Percentiles rank a stretch among this genome's conserved stretches.
phyloP scores from a whole-genome alignment of 2,797 vertebrate species.

The Hybognathus amarus region DNA sequence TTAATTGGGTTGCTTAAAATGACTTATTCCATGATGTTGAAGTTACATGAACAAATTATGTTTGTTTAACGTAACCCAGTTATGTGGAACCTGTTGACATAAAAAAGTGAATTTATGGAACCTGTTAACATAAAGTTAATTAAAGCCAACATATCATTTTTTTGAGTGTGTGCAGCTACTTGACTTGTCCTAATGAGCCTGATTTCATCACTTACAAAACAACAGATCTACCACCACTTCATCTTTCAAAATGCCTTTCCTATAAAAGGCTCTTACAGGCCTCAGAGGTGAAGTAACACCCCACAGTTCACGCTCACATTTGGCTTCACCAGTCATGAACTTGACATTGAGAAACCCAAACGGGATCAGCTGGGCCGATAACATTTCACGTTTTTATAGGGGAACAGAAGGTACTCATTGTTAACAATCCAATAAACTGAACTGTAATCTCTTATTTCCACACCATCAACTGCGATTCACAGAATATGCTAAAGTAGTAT shows the following conservation, averaged over 20 bases:
- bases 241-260: not conserved
- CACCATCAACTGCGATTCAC: not conserved
- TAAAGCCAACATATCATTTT: too few relatives aligned
- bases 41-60: too few relatives aligned
- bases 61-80: too few relatives aligned
- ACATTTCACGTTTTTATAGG: constrained; percentile 4
- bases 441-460: constrained; percentile 13
- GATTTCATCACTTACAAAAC: not conserved
- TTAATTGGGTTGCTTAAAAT: too few relatives aligned
- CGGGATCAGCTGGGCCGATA: not conserved
- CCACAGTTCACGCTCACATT: not conserved
- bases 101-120: too few relatives aligned
- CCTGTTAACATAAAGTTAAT: too few relatives aligned
- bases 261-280: not conserved
- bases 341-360: constrained; percentile 3
- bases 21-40: too few relatives aligned
- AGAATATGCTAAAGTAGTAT: not conserved
- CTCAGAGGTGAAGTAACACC: not conserved
- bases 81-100: too few relatives aligned
- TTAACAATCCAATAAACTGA: constrained; percentile 13
- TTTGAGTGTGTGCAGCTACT: too few relatives aligned
- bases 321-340: not conserved
- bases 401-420: not conserved
- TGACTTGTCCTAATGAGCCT: not conserved
- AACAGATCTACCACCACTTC: not conserved